Conservation (phyloP, 2,888 invertebrate genomes). For the Alviniconcha strummeri region DNA sequence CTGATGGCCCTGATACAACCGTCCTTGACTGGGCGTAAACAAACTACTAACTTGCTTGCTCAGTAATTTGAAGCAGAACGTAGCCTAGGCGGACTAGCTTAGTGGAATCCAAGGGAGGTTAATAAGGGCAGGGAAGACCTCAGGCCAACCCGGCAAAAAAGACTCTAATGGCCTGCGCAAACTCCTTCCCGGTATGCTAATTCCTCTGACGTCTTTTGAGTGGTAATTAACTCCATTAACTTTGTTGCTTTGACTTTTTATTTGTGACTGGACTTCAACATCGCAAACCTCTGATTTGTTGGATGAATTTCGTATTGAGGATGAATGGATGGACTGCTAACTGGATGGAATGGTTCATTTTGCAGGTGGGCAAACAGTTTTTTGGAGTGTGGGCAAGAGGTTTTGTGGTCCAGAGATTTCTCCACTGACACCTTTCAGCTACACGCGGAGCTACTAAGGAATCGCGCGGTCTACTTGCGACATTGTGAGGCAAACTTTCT, state of each 20-base stretch:
- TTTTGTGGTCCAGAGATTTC: neutral
- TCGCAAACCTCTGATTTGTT: neutral
- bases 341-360: neutral
- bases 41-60: no score
- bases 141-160: no score
- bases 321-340: neutral
- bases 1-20: no score
- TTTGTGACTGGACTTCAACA: neutral
- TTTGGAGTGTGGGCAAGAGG: slow-evolving; percentile 8
- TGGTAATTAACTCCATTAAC: neutral
- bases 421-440: slow-evolving; percentile 5
- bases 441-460: slow-evolving; percentile 22
- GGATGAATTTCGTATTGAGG: neutral
- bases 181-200: neutral
- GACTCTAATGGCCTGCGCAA: no score
- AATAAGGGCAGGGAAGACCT: no score
- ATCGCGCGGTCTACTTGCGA: slow-evolving; percentile 14
- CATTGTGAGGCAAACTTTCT: slow-evolving; percentile 1
- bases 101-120: no score
- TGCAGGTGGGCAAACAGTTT: slow-evolving; percentile 1
- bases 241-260: neutral
- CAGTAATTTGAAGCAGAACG: no score
- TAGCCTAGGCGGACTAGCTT: no score
- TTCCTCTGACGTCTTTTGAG: neutral
- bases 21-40: no score